Conservation (phyloP, 2,888 invertebrate species). For the Oscheius onirici region DNA sequence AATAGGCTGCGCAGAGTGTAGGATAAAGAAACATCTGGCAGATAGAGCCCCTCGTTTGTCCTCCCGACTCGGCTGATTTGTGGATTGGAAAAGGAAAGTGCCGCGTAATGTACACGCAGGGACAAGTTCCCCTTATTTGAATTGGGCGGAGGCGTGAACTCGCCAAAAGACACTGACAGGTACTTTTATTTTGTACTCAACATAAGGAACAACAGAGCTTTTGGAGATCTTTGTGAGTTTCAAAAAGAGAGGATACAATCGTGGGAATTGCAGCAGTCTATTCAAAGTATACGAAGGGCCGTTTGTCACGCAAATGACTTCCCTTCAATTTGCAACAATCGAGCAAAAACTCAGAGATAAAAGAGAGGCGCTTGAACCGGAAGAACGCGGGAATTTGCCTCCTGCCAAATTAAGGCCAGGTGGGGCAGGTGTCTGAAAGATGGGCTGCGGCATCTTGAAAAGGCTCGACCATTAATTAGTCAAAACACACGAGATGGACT, state of each 20-base stretch:
- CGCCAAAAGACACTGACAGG: not conserved
- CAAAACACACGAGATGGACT: not conserved
- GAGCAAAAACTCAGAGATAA: not conserved
- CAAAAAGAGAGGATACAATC: not conserved
- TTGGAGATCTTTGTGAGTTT: not conserved
- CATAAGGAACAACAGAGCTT: not conserved
- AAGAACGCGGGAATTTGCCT: not conserved
- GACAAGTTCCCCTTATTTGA: conserved; percentile 18
- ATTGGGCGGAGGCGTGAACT: conserved; percentile 23
- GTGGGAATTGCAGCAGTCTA: not conserved
- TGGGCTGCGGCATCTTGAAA: conserved; percentile 1
- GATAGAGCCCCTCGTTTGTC: too few species aligned
- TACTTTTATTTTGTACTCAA: not conserved
- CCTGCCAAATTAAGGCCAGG: not conserved
- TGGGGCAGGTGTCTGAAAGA: conserved; percentile 8
- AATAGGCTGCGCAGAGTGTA: conserved; percentile 6
- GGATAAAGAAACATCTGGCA: conserved; percentile 12
- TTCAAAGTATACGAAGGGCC: not conserved
- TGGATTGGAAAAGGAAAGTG: not conserved
- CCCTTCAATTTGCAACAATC: not conserved
- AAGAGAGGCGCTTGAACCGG: not conserved
- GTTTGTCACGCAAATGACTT: conserved; percentile 17
- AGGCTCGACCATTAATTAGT: not conserved
- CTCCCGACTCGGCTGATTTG: too few species aligned
- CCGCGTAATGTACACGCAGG: not conserved